Evolutionary conservation across 2,113 vertebrate genomes (phyloP), one percentile per base, ranked within the genome.

Genomic region (Oncorhynchus tshawytscha): DNA sequence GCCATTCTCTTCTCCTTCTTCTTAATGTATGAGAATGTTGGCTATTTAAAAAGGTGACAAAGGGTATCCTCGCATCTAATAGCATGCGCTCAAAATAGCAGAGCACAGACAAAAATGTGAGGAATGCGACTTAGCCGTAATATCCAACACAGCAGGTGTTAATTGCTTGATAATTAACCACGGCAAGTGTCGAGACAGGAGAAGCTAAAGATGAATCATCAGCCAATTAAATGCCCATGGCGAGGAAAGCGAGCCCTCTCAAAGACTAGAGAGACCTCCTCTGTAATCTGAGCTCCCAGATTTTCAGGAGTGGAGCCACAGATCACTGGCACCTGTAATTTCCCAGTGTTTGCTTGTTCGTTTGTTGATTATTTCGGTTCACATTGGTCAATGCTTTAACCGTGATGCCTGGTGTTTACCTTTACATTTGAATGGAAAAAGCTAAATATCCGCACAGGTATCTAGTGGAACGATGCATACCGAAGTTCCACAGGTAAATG

Each of bases 211-310:
- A 91, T 91, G 87, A 92, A 92, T 89, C 84, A 57, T 77, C 76
- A 78, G 86, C 85, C 88, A 92, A 92, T 93, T 92, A 93, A 91
- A 87, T 81, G 83, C 89, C 86, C 87, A 84, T 72, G 80, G 86
- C 51, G 88, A 90, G 83, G 79, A 82, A 85, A 84, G 78, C 70
- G 79, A 89, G 80, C 80, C 69, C 85, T 82, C 78, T 85, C 83
- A 77, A 81, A 81, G 83, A 54, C 15, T 68, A 20, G 75, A 45
- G 39, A 84, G 76, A 85, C 81, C 81, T 75, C 80, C 71, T 89
- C 85, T 91, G 86, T 88, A 87, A 92, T 90, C 90, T 87, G 84
- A 86, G 51, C 51, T 34, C 80, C 73, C 81, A 54, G 59, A 73
- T 65, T 75, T 82, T 84, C 83, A 67, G 82, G 75, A 67, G 75